Conservation (phyloP, 2,888 invertebrate species). For the Tuberolachnus salignus region DNA sequence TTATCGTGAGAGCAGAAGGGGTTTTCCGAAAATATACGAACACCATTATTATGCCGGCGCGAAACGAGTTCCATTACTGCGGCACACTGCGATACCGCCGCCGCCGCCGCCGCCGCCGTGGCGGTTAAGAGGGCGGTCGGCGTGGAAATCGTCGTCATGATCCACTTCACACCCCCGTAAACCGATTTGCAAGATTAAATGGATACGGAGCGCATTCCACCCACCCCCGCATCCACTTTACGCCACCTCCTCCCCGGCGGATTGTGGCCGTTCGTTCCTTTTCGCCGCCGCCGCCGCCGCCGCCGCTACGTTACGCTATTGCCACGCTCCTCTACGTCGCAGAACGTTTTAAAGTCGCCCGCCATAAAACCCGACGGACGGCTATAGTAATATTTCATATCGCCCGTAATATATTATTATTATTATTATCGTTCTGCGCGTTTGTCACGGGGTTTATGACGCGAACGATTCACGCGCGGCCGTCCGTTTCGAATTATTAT, state of each 20-base stretch:
- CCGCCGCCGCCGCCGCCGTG: not conserved
- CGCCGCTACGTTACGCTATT: too few species aligned
- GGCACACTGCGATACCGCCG: too few species aligned
- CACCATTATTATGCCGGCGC: not conserved
- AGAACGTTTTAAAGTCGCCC: conserved; percentile 36
- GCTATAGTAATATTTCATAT: conserved; percentile 15
- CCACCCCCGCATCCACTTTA: not conserved
- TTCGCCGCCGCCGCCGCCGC: not conserved
- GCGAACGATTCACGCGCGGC: conserved; percentile 12
- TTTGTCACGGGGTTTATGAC: conserved; percentile 50
- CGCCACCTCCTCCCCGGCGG: too few species aligned
- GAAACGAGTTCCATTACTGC: conserved; percentile 31
- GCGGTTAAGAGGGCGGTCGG: conserved; percentile 3
- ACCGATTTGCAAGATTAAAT: conserved; percentile 56
- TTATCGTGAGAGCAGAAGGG: too few species aligned
- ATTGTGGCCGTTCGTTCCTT: too few species aligned
- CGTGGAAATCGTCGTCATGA: conserved; percentile 53
- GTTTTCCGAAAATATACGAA: too few species aligned
- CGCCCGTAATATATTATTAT: not conserved
- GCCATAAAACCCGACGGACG: conserved; percentile 25
- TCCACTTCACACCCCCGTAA: conserved; percentile 55
- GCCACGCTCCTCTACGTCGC: not conserved
- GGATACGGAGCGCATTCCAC: conserved; percentile 25
- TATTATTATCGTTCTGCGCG: conserved; percentile 23
- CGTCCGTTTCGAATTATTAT: not conserved